phyloP scores from a whole-genome alignment of 2,113 vertebrate species.

The Podiceps cristatus region DNA sequence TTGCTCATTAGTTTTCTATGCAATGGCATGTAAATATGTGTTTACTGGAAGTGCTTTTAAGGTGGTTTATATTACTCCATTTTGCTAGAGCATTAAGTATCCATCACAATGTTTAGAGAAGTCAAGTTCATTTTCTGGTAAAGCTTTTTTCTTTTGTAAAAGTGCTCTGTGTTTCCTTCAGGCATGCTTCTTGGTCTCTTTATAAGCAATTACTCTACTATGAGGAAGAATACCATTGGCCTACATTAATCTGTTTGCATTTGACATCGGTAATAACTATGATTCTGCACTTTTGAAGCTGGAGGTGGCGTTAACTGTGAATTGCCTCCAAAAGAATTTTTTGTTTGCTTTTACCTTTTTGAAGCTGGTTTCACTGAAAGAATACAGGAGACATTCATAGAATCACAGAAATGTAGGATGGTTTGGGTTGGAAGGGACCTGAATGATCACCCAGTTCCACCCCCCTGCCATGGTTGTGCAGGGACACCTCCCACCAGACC shows the following conservation, averaged over 20 bases:
- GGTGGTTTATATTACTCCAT: background rate
- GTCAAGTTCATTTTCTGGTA: background rate
- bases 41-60: slow-evolving; percentile 12
- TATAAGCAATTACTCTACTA: background rate
- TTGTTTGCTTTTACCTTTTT: background rate
- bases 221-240: background rate
- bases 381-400: too few species aligned
- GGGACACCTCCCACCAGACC: too few species aligned
- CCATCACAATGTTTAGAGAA: background rate
- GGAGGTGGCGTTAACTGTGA: background rate
- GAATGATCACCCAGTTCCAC: too few species aligned
- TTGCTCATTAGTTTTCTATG: background rate
- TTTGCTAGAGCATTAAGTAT: background rate
- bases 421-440: too few species aligned
- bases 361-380: background rate
- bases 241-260: background rate
- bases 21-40: background rate
- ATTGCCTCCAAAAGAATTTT: background rate
- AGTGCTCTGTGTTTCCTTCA: background rate
- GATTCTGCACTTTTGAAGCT: slow-evolving; percentile 11
- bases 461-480: too few species aligned
- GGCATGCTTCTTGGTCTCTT: background rate
- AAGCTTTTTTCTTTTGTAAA: background rate
- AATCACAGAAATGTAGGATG: too few species aligned
- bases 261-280: background rate